Conservation (phyloP, 2,888 invertebrate species). For the Acanthosoma haemorrhoidale region DNA sequence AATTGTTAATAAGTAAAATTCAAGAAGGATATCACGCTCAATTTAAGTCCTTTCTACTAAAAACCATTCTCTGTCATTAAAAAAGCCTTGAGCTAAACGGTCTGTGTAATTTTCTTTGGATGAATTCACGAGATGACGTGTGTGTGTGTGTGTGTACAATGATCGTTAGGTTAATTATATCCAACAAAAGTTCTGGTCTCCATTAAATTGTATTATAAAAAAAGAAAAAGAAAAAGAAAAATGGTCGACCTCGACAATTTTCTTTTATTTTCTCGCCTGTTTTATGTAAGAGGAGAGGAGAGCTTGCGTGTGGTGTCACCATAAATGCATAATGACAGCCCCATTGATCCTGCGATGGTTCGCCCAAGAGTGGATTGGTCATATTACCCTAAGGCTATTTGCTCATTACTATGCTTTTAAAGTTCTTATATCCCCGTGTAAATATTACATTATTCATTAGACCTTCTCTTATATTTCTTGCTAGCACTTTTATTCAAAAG, state of each 20-base stretch:
- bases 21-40: too few species aligned
- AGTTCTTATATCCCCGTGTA: not conserved
- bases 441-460: not conserved
- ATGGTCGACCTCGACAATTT: not conserved
- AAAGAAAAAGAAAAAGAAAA: too few species aligned
- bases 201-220: too few species aligned
- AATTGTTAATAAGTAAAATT: too few species aligned
- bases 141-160: too few species aligned
- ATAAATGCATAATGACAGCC: not conserved
- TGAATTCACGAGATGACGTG: too few species aligned
- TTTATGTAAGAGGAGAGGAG: not conserved
- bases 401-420: not conserved
- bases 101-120: too few species aligned
- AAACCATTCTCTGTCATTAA: too few species aligned
- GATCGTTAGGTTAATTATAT: too few species aligned
- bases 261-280: not conserved
- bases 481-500: not conserved
- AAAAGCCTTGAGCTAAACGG: too few species aligned
- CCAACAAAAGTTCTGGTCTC: too few species aligned
- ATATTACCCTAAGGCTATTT: not conserved
- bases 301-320: not conserved
- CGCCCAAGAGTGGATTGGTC: not conserved
- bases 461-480: not conserved
- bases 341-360: slow-evolving; percentile 3
- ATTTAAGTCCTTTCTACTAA: too few species aligned